These are phyloP conservation scores for Eospalax fontanierii DNA, from an alignment of 2,797 vertebrate species.

Conservation along the genomic window DNA sequence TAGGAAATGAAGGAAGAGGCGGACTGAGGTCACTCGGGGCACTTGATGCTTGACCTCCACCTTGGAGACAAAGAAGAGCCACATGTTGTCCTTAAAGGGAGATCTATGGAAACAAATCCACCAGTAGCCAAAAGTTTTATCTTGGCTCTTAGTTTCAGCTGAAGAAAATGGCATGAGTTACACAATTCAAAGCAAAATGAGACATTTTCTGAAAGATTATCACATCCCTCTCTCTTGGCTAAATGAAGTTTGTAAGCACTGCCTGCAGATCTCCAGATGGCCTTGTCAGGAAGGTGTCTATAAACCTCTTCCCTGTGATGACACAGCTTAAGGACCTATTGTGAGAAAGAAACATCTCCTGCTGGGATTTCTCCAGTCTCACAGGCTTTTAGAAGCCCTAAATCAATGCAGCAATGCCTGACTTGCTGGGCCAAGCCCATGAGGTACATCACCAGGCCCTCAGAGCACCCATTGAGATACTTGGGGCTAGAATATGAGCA, in stretches of 20 bases:
- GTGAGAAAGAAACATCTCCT: slow-evolving; percentile 52
- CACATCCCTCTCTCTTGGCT: background rate
- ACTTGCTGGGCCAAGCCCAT: background rate
- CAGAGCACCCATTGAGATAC: background rate
- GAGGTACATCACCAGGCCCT: background rate
- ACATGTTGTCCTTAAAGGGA: background rate
- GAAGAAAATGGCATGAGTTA: background rate
- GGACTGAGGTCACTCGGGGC: background rate
- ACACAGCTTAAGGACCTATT: slow-evolving; percentile 47
- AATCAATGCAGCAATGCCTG: background rate
- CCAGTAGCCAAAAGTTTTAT: background rate
- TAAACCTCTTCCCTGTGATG: background rate
- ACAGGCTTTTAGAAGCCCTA: background rate
- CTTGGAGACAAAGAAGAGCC: background rate
- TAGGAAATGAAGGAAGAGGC: background rate
- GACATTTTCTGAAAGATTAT: slow-evolving; percentile 10
- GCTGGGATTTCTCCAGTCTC: background rate
- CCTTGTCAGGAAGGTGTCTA: slow-evolving; percentile 50
- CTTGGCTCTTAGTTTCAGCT: slow-evolving; percentile 10
- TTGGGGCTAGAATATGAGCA: background rate
- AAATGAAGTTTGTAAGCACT: background rate
- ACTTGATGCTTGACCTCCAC: background rate
- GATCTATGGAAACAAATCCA: background rate
- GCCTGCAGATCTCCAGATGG: background rate
- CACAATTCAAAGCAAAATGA: slow-evolving; percentile 31